Base-by-base conservation (phyloP, 2,113 vertebrate species). In the Neolamprologus variostigma region DNA sequence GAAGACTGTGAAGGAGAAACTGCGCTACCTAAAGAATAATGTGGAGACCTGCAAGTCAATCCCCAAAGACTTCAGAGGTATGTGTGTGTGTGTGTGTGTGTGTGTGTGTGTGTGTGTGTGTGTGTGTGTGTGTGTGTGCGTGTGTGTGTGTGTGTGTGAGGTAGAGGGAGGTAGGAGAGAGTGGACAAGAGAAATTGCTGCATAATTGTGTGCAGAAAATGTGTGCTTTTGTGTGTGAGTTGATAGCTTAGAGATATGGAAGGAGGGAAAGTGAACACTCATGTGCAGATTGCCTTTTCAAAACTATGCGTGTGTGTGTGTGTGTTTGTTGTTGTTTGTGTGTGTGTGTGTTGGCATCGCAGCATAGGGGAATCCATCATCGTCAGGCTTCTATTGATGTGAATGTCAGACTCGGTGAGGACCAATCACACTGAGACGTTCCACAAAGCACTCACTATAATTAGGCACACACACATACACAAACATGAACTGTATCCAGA, bases 301-400 rank as follows among this genome's bases (percentile, higher is more conserved):
- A 80, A 81, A 78, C 80, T 85, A 53, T 82, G 85, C 57, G 73
- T 35, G 9, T 63, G 73, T 50, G 26, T 16, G 9, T 14, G 23
- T 63, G 33, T 86, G 66, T 71, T n/a, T 87, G 85, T 59, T 85
- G 89, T 35, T 68, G 63, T 68, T 3, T 68, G 19, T 73, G 42
- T 79, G 51, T 79, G 51, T 78, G 45, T 76, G 81, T 88, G 85
- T 76, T 88, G 91, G 85, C 88, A 23, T 88, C 57, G 89, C 90
- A 81, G 88, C 37, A 47, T 80, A 89, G 53, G 84, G 91, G 86
- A 92, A 97, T 95, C 94, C 93, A 96, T 97, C 96, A 95, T 95
- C 92, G 91, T 96, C 95, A 95, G 92, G 87, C 94, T 93, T 86
- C 95, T 95, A 96, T 96, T 95, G 96, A 97, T 95, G 95, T 80